Evolutionary conservation across 2,113 vertebrate genomes (phyloP).

Genomic region (Notiomystis cincta): DNA sequence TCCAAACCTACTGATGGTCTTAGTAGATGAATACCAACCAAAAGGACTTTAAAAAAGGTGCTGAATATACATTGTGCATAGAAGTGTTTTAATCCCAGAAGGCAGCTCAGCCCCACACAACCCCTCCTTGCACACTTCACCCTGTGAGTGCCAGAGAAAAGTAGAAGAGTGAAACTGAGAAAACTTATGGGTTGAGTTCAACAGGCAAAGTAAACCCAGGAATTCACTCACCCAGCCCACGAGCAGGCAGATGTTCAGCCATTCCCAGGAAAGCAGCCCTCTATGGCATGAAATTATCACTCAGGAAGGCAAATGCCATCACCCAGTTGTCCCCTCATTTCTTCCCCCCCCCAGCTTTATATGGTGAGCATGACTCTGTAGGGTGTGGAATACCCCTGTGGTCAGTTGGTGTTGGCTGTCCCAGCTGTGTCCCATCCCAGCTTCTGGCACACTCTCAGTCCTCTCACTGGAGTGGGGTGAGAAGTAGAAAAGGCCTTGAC

Average conservation of each 20-base stretch:
- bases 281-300: too few relatives aligned
- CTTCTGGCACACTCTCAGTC: neutral
- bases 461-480: neutral
- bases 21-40: neutral
- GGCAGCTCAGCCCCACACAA: too few relatives aligned
- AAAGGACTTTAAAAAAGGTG: neutral
- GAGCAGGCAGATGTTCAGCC: neutral
- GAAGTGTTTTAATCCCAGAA: neutral
- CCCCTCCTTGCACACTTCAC: neutral
- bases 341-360: too few relatives aligned
- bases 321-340: too few relatives aligned
- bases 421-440: accelerated
- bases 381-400: neutral
- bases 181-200: neutral
- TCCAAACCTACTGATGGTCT: neutral
- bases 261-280: neutral
- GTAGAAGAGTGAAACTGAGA: neutral
- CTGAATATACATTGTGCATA: neutral
- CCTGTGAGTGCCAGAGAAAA: accelerated
- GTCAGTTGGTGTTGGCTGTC: too few relatives aligned
- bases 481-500: neutral
- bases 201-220: neutral
- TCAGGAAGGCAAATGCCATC: neutral
- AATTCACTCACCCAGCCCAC: neutral
- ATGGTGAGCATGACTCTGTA: neutral